Conservation (phyloP, 2,113 vertebrate species). For the Apteryx owenii region DNA sequence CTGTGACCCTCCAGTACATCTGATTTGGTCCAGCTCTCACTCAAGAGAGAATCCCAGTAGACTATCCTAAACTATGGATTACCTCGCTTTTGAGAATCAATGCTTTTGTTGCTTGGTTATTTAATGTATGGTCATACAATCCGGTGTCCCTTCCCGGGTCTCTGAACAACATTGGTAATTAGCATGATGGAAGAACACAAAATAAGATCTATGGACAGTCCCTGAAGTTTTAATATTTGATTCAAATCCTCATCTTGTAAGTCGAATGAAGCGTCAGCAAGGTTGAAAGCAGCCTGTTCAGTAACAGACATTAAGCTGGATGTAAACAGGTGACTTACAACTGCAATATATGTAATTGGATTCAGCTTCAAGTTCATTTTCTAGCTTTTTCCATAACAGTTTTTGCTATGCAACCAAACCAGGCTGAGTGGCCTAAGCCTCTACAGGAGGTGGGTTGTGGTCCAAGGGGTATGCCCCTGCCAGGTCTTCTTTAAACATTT, state of each 20-base stretch:
- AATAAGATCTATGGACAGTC: neutral
- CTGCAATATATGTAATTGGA: neutral
- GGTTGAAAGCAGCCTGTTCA: neutral
- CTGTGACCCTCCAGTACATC: neutral
- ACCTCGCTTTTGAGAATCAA: neutral
- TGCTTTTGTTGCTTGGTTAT: neutral
- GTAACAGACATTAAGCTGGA: neutral
- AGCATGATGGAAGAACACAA: neutral
- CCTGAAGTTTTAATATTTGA: neutral
- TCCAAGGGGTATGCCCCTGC: neutral
- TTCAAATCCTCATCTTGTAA: neutral
- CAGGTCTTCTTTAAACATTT: conserved; percentile 1
- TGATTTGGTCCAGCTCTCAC: neutral
- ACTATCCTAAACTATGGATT: neutral
- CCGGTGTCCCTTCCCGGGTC: neutral
- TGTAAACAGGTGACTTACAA: neutral
- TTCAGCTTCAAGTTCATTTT: neutral
- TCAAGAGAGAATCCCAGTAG: neutral
- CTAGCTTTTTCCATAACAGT: neutral
- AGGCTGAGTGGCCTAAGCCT: neutral
- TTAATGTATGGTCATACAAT: neutral
- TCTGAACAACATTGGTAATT: neutral
- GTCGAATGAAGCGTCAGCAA: neutral
- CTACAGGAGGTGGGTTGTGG: neutral
- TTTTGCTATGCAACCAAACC: neutral